A percentile compares a stretch with the other conserved stretches of the same genome.
phyloP scores from a whole-genome alignment of 2,888 invertebrate genomes.

The Apodemia zela region DNA sequence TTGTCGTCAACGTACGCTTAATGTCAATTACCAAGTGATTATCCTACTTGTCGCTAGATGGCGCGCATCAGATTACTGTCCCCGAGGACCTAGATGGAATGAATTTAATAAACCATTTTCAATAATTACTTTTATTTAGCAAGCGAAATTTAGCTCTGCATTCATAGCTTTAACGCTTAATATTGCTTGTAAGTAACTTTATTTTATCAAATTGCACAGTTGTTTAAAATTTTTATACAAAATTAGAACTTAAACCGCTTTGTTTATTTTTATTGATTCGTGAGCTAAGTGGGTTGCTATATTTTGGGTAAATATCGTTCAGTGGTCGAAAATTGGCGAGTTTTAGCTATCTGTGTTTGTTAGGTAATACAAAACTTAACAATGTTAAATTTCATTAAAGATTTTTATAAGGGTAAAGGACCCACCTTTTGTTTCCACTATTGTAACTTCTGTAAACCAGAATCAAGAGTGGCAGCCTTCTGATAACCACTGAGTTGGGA shows the following conservation, averaged over 20 bases:
- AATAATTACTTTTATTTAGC: background rate
- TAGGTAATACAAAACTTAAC: too few species aligned
- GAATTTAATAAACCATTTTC: conserved; percentile 4
- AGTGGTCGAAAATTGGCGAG: too few species aligned
- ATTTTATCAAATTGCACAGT: background rate
- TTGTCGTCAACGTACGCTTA: conserved; percentile 47
- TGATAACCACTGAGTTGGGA: too few species aligned
- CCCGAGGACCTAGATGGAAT: conserved; percentile 33
- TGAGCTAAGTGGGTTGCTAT: too few species aligned
- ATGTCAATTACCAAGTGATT: conserved; percentile 64
- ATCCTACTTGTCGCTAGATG: conserved; percentile 62
- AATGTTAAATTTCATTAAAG: too few species aligned
- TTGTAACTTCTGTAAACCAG: too few species aligned
- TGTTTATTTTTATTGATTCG: background rate
- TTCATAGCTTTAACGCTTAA: background rate
- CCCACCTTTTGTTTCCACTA: too few species aligned
- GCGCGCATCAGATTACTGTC: conserved; percentile 57
- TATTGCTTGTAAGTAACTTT: background rate
- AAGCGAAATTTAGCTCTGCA: background rate
- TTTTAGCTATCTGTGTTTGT: too few species aligned
- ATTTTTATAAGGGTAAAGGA: too few species aligned
- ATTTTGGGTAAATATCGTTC: too few species aligned
- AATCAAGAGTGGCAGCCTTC: too few species aligned
- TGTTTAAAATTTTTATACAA: background rate
- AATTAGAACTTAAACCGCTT: background rate